These are phyloP conservation scores for Patella depressa DNA, from an alignment of 2,888 invertebrate genomes.

Conservation along the genomic window DNA sequence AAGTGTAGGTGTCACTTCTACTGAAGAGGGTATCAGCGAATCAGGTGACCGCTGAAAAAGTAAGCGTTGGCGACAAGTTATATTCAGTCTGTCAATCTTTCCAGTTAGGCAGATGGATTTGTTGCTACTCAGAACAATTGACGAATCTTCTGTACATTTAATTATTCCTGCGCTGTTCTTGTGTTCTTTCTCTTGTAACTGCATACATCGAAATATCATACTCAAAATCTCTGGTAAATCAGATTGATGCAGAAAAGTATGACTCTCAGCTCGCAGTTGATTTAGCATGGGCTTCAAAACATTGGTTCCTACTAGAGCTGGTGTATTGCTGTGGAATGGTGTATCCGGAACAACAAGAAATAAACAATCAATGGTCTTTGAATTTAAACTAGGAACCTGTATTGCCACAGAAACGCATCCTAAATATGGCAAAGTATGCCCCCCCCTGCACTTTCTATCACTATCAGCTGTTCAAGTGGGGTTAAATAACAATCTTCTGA, in stretches of 20 bases:
- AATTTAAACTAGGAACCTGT: not conserved
- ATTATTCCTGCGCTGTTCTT: no score
- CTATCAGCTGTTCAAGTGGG: not conserved
- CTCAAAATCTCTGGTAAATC: no score
- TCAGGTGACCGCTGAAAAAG: no score
- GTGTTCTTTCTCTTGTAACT: no score
- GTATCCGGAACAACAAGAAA: not conserved
- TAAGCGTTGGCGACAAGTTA: no score
- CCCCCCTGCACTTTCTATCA: not conserved
- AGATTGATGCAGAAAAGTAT: not conserved
- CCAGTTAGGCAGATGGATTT: no score
- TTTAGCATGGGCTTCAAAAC: not conserved
- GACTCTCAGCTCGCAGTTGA: not conserved
- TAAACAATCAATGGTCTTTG: not conserved
- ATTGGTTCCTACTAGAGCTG: not conserved
- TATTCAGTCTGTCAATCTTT: no score
- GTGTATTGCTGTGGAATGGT: not conserved
- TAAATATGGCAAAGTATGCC: not conserved
- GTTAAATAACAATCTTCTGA: not conserved
- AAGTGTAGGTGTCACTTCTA: no score
- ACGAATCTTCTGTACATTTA: no score
- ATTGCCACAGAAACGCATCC: not conserved
- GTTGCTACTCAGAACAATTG: no score
- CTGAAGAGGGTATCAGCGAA: no score
- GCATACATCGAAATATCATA: no score